A percentile compares a stretch with the other conserved stretches of the same genome.
phyloP scores from a whole-genome alignment of 2,797 vertebrate species.

The Neosilurus mollespiculum region DNA sequence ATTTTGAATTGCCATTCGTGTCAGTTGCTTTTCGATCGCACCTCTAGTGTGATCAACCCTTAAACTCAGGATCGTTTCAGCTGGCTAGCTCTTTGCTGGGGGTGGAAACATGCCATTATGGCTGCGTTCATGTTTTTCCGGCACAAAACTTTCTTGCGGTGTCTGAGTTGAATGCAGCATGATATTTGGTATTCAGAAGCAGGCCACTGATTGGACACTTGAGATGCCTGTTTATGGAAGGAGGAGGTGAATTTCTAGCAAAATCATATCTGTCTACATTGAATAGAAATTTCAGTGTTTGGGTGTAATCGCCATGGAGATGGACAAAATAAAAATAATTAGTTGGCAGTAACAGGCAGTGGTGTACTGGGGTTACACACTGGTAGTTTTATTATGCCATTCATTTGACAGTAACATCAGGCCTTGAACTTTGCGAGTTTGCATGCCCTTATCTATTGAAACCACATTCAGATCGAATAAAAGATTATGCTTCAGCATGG shows the following conservation, averaged over 20 bases:
- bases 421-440: not conserved
- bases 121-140: not conserved
- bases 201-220: not conserved
- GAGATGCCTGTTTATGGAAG: too few species aligned
- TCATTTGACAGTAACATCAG: not conserved
- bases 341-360: not conserved
- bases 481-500: not conserved
- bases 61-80: not conserved
- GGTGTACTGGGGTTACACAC: not conserved
- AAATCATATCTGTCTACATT: not conserved
- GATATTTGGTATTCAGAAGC: not conserved
- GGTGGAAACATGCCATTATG: too few species aligned
- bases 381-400: not conserved
- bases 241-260: not conserved
- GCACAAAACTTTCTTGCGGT: not conserved
- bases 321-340: too few species aligned
- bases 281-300: not conserved
- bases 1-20: too few species aligned
- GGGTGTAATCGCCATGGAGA: not conserved
- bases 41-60: too few species aligned
- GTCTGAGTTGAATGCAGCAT: not conserved
- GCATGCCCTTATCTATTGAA: not conserved
- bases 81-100: not conserved
- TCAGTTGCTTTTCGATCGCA: too few species aligned
- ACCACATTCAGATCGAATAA: not conserved